Conservation (phyloP, 1,140 invertebrate species). For the Ptiloglossa arizonensis region DNA sequence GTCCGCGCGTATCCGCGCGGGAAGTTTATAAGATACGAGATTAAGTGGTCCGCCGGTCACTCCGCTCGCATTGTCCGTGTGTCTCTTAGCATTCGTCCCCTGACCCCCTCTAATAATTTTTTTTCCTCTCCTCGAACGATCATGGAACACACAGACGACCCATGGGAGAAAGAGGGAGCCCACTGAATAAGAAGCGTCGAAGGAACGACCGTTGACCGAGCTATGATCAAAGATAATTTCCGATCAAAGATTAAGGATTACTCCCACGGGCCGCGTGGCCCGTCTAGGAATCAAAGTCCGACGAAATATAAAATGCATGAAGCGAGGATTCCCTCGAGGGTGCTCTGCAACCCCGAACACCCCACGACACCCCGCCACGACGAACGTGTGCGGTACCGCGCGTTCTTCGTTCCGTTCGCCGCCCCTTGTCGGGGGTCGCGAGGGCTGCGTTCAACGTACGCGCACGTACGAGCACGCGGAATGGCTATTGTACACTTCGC, state of each 20-base stretch:
- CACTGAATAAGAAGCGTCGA: constrained; percentile 55
- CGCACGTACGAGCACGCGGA: constrained; percentile 29
- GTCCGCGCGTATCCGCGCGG: constrained; percentile 16
- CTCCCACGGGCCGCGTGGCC: constrained; percentile 68
- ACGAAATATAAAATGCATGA: constrained; percentile 81
- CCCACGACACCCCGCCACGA: not conserved
- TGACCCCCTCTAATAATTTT: not conserved
- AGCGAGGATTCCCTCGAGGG: constrained; percentile 71
- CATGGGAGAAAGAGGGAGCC: constrained; percentile 45
- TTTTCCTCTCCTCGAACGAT: constrained; percentile 6
- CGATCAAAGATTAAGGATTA: constrained; percentile 79
- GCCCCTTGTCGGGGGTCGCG: constrained; percentile 1
- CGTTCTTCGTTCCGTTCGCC: not conserved
- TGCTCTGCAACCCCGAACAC: constrained; percentile 21
- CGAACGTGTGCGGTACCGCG: constrained; percentile 27
- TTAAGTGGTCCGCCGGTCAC: constrained; percentile 31
- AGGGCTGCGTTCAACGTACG: constrained; percentile 29
- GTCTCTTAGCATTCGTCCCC: not conserved
- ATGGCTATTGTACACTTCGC: constrained; percentile 33
- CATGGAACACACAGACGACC: constrained; percentile 17
- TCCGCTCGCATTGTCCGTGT: constrained; percentile 19
- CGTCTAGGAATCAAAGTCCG: constrained; percentile 78
- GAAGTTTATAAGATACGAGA: constrained; percentile 45
- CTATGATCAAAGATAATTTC: constrained; percentile 78
- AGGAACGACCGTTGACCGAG: constrained; percentile 59